Percentiles rank a stretch among this genome's conserved stretches.
These are phyloP conservation scores for Delichon dasypus DNA, from an alignment of 2,797 vertebrate species.

Conservation along the genomic window DNA sequence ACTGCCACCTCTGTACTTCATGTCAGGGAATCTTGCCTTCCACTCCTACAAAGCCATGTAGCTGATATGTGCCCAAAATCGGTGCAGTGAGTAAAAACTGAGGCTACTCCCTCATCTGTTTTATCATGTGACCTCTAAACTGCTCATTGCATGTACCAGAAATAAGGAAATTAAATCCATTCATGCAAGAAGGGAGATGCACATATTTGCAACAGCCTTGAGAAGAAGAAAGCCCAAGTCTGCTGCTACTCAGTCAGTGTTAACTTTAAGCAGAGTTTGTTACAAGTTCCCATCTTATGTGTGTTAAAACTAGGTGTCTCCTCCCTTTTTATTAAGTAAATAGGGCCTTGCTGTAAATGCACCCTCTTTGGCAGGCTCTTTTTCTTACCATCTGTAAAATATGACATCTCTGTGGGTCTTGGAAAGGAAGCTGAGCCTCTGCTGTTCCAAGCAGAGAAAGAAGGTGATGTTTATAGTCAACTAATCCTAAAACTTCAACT, in stretches of 20 bases:
- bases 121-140: background rate
- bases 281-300: background rate
- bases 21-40: background rate
- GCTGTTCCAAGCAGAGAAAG: slow-evolving; percentile 17
- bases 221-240: background rate
- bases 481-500: background rate
- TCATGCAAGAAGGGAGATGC: background rate
- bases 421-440: background rate
- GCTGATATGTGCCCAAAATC: background rate
- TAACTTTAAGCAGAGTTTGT: slow-evolving; percentile 3
- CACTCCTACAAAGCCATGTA: background rate
- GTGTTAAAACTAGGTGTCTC: background rate
- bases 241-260: background rate
- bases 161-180: background rate
- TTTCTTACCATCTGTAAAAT: slow-evolving; percentile 13
- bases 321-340: background rate
- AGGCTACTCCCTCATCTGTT: background rate
- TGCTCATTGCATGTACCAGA: background rate
- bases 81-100: background rate
- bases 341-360: background rate
- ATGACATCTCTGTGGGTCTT: background rate
- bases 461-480: slow-evolving; percentile 24
- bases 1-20: background rate
- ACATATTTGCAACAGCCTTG: accelerated
- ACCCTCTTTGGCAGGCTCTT: background rate